Evolutionary conservation across 2,888 invertebrate genomes (phyloP), one percentile per base, ranked within the genome.

Genomic region (Thysanoteuthis rhombus): DNA sequence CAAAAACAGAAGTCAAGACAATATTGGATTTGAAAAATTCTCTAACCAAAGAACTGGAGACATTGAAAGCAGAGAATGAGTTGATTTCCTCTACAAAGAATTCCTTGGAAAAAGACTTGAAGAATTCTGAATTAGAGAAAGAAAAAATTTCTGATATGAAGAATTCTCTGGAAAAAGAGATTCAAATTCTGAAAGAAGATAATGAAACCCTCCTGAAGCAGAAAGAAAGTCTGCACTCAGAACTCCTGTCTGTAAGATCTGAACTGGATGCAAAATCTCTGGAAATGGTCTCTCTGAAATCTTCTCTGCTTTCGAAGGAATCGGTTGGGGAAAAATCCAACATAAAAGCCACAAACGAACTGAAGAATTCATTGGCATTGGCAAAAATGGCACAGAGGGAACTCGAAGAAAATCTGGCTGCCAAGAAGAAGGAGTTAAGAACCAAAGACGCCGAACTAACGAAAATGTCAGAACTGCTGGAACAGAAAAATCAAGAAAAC

Each of bases 341-440:
- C 5, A 12, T 6, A n/a, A 75, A 75, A n/a, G 75, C n/a, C n/a
- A n/a, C 10, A 32, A 75, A n/a, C 12, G 32, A 75, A 19, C 12
- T n/a, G 75, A 75, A n/a, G 8, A 75, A 75, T 12, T 75, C 75
- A 0, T 75, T 75, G 75, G n/a, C n/a, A n/a, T n/a, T 75, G 8
- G 75, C n/a, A 5, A 52, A 90, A 90, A 52, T 52, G 38, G 39
- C 89, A 38, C 47, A 47, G 45, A 39, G 1, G 42, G 38, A 89
- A 38, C 40, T 39, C 25, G 38, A 42, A 90, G 93, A 42, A 45
- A 92, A 40, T 38, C 89, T 52, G 6, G 47, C 40, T n/a, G n/a
- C 45, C 32, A 94, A 75, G 38, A 89, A 92, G 45, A 42, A 93
- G 58, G 45, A 58, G 38, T 75, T 90, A 32, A 93, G 91, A 92